A percentile compares a stretch with the other conserved stretches of the same genome.
These are phyloP conservation scores for Samia ricini DNA, from an alignment of 1,140 invertebrate species.

Conservation along the genomic window DNA sequence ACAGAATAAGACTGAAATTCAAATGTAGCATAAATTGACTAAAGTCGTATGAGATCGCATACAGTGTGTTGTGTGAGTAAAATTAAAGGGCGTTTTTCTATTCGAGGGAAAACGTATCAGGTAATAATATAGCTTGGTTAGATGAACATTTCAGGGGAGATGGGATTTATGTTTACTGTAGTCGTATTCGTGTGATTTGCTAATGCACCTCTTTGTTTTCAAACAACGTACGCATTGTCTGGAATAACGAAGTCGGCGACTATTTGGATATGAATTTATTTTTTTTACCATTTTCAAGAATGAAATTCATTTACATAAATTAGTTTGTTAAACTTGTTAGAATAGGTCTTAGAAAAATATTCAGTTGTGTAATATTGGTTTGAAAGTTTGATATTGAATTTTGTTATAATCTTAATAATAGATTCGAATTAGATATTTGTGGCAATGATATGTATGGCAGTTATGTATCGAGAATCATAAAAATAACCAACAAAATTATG, in stretches of 20 bases:
- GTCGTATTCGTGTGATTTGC: constrained; percentile 29
- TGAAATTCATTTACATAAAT: too few species aligned
- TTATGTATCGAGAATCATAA: too few species aligned
- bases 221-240: constrained; percentile 18
- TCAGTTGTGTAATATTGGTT: too few species aligned
- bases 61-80: constrained; percentile 29
- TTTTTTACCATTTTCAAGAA: too few species aligned
- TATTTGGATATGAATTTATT: neutral
- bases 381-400: too few species aligned
- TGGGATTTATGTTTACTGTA: constrained; percentile 34
- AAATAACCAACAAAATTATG: too few species aligned
- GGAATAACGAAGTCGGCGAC: neutral
- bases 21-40: neutral
- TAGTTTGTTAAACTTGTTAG: too few species aligned
- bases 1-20: constrained; percentile 3
- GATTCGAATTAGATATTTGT: too few species aligned
- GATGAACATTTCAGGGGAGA: constrained; percentile 39
- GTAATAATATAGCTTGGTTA: constrained; percentile 44
- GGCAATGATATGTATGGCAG: too few species aligned
- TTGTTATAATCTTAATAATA: too few species aligned
- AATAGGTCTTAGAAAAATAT: too few species aligned
- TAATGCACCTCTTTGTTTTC: constrained; percentile 33
- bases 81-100: constrained; percentile 50
- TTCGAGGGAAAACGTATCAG: constrained; percentile 44
- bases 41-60: constrained; percentile 9